phyloP scores from a whole-genome alignment of 2,888 invertebrate species.

The Baronia brevicornis region DNA sequence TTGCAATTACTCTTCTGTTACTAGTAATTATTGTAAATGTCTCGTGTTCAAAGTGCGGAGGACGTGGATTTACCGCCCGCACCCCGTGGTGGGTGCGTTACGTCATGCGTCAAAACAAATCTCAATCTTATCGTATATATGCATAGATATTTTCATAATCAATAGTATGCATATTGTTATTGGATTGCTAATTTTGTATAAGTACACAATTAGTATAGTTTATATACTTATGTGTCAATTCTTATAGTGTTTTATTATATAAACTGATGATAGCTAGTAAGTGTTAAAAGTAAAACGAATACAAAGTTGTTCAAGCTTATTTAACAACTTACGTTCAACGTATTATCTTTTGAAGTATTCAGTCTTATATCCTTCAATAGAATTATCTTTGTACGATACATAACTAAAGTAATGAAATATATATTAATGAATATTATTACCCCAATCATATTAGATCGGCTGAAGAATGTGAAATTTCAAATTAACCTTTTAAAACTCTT shows the following conservation, averaged over 20 bases:
- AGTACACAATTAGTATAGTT: slow-evolving; percentile 76
- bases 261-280: slow-evolving; percentile 72
- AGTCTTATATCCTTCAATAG: slow-evolving; percentile 12
- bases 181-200: slow-evolving; percentile 74
- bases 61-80: slow-evolving; percentile 21
- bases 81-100: slow-evolving; percentile 19
- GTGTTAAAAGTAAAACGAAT: slow-evolving; percentile 69
- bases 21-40: slow-evolving; percentile 51
- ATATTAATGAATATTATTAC: slow-evolving; percentile 17
- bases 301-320: slow-evolving; percentile 58
- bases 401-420: slow-evolving; percentile 11
- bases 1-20: slow-evolving; percentile 53
- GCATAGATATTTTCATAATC: slow-evolving; percentile 70
- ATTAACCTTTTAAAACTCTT: slow-evolving; percentile 20
- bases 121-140: slow-evolving; percentile 51
- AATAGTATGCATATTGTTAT: slow-evolving; percentile 71
- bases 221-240: slow-evolving; percentile 78
- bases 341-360: slow-evolving; percentile 10
- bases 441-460: slow-evolving; percentile 19
- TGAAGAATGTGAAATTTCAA: slow-evolving; percentile 12
- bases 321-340: slow-evolving; percentile 32
- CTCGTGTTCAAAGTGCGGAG: slow-evolving; percentile 47
- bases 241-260: slow-evolving; percentile 76
- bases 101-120: slow-evolving; percentile 37
- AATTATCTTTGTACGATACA: slow-evolving; percentile 6